A percentile compares a stretch with the other conserved stretches of the same genome.
Conservation (phyloP, 2,113 vertebrate species). For the Astatotilapia flaviijosephi region DNA sequence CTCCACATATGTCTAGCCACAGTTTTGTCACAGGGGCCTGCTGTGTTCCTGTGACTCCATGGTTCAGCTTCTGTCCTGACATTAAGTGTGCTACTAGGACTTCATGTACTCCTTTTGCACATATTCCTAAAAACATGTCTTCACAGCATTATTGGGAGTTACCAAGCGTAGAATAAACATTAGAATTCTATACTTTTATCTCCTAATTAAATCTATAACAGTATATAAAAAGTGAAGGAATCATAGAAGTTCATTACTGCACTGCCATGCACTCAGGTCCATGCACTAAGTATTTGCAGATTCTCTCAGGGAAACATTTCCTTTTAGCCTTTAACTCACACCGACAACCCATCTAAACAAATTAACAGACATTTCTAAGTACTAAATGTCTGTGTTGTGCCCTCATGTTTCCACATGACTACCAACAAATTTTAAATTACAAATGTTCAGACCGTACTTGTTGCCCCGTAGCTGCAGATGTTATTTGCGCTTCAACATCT, state of each 20-base stretch:
- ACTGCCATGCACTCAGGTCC: not conserved
- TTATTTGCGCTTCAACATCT: conserved; percentile 6
- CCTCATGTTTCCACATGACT: not conserved
- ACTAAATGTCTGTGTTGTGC: not conserved
- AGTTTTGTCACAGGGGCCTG: not conserved
- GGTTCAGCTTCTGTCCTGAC: not conserved
- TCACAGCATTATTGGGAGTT: not conserved
- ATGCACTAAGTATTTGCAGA: not conserved
- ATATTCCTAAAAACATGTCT: not conserved
- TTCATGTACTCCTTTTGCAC: not conserved
- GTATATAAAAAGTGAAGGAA: not conserved
- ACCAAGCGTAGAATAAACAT: not conserved
- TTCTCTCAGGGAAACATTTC: not conserved
- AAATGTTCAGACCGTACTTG: not conserved
- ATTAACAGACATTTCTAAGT: not conserved
- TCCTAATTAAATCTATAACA: not conserved
- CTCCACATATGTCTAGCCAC: not conserved
- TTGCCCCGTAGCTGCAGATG: conserved; percentile 4
- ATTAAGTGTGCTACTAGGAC: not conserved
- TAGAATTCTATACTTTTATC: not conserved
- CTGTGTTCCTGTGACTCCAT: not conserved
- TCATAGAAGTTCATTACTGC: not conserved
- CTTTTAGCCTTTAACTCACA: not conserved
- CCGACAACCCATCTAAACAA: not conserved
- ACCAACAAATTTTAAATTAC: not conserved